phyloP scores from a whole-genome alignment of 1,140 invertebrate genomes.

The Ooceraea biroi region DNA sequence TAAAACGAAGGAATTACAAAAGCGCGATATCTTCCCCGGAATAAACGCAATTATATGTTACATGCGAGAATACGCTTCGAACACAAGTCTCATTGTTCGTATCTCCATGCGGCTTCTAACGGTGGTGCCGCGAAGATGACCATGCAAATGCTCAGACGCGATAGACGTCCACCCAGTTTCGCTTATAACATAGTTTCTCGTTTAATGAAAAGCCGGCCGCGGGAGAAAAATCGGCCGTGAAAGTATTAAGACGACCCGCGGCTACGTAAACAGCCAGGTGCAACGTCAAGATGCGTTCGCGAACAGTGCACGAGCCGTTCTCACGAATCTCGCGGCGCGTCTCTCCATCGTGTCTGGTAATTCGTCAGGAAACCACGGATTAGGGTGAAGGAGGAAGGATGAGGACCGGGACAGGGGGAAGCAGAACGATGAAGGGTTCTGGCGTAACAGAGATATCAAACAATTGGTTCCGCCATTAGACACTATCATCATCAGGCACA shows the following conservation, averaged over 20 bases:
- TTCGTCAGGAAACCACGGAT: constrained; percentile 69
- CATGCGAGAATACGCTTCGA: not conserved
- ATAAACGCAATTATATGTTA: not conserved
- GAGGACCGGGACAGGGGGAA: constrained; percentile 28
- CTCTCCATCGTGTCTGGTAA: constrained; percentile 60
- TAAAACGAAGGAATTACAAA: too few relatives aligned
- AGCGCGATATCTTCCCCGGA: too few relatives aligned
- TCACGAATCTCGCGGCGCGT: constrained; percentile 56
- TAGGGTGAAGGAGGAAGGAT: constrained; percentile 15
- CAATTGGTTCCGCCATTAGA: constrained; percentile 63
- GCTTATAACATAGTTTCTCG: constrained; percentile 27
- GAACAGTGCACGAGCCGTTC: constrained; percentile 49
- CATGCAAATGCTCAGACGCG: not conserved
- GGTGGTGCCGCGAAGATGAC: too few relatives aligned
- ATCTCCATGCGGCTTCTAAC: not conserved
- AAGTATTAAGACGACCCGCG: constrained; percentile 41
- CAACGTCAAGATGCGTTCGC: constrained; percentile 48
- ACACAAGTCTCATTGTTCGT: not conserved
- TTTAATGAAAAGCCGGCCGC: constrained; percentile 27
- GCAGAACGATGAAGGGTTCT: constrained; percentile 61
- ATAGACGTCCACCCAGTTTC: not conserved
- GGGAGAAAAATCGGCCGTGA: constrained; percentile 42
- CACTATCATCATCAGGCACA: constrained; percentile 49
- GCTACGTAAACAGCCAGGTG: constrained; percentile 28
- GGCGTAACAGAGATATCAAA: constrained; percentile 70